Evolutionary conservation across 2,888 invertebrate species (phyloP).

Genomic region (Nephrotoma appendiculata): DNA sequence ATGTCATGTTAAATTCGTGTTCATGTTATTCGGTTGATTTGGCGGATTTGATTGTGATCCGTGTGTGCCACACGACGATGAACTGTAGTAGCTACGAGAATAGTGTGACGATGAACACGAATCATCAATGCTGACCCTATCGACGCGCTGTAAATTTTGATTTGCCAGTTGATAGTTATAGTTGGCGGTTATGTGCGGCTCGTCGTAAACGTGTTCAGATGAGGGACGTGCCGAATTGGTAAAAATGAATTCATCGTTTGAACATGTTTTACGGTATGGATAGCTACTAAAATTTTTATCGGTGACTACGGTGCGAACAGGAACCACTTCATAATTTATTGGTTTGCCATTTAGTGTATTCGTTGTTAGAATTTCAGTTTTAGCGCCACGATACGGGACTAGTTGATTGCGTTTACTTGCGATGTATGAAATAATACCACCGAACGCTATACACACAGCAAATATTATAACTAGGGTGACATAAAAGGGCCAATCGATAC

Average conservation of each 20-base stretch:
- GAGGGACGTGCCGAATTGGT: not conserved
- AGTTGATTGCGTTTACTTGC: not conserved
- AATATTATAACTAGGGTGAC: conserved; percentile 28
- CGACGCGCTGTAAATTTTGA: not conserved
- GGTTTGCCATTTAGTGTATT: not conserved
- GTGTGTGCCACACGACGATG: not conserved
- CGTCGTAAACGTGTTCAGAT: not conserved
- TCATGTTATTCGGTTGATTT: not conserved
- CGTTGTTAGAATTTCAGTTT: not conserved
- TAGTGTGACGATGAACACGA: not conserved
- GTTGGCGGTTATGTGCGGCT: not conserved
- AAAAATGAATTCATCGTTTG: not conserved
- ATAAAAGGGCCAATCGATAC: conserved; percentile 31
- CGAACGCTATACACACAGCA: conserved; percentile 28
- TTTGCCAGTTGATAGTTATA: not conserved
- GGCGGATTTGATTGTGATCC: not conserved
- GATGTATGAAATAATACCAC: conserved; percentile 11
- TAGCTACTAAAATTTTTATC: not conserved
- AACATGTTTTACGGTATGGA: not conserved
- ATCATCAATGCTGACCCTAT: not conserved
- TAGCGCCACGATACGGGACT: not conserved
- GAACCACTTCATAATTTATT: not conserved
- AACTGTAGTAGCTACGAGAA: not conserved
- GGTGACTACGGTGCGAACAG: not conserved
- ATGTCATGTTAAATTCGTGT: not conserved